Evolutionary conservation across 2,113 vertebrate species (phyloP).

Genomic region (Pao palembangensis): DNA sequence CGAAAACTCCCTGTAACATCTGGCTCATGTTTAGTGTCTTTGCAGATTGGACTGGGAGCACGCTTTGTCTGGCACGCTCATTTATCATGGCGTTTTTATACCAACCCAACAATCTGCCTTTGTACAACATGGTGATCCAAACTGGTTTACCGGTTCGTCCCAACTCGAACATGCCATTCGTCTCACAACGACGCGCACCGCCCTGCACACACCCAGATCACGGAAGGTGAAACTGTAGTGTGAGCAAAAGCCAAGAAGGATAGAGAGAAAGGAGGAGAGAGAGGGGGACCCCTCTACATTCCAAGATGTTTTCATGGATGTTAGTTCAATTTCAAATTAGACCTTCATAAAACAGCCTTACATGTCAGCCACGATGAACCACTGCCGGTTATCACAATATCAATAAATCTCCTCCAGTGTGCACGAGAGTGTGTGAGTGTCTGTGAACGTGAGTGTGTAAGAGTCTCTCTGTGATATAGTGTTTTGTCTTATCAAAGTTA

Average conservation of each 20-base stretch:
- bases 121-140: no score
- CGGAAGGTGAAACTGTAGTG: conserved; percentile 49
- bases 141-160: no score
- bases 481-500: conserved; percentile 60
- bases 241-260: conserved; percentile 16
- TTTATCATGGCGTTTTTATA: no score
- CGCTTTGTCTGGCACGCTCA: no score
- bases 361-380: conserved; percentile 63
- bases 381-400: conserved; percentile 74
- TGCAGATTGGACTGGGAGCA: neutral
- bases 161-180: no score
- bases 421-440: conserved; percentile 17
- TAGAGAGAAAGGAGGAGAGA: neutral
- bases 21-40: conserved; percentile 5
- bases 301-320: conserved; percentile 27
- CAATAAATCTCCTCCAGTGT: conserved; percentile 62
- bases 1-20: conserved; percentile 18
- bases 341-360: conserved; percentile 73
- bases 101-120: no score
- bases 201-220: conserved; percentile 14
- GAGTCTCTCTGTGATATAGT: conserved; percentile 37
- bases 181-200: no score
- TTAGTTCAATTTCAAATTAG: conserved; percentile 70
- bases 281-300: conserved; percentile 33
- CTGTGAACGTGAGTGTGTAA: conserved; percentile 14